phyloP scores from a whole-genome alignment of 2,888 invertebrate genomes.

The Eledone cirrhosa region DNA sequence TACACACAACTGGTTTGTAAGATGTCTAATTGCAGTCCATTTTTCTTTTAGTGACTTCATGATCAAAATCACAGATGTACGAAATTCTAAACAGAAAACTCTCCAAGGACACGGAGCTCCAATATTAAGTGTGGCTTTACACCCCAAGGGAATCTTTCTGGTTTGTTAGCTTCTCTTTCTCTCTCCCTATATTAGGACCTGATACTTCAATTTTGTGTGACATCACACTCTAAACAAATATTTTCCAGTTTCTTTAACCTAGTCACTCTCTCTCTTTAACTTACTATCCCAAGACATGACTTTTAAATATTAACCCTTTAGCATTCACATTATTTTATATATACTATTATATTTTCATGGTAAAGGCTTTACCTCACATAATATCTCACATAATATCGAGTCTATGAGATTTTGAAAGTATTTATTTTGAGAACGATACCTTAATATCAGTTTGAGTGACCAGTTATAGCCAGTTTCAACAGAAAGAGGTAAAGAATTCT shows the following conservation, averaged over 20 bases:
- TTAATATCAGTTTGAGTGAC: too few species aligned
- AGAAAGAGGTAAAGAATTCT: too few species aligned
- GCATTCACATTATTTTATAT: too few species aligned
- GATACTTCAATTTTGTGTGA: background rate
- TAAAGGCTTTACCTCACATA: too few species aligned
- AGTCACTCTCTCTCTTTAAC: background rate
- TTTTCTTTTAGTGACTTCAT: conserved; percentile 72
- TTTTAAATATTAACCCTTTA: too few species aligned
- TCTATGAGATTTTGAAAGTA: too few species aligned
- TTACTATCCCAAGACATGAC: background rate
- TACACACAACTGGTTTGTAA: too few species aligned
- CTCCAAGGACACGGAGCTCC: conserved; percentile 74
- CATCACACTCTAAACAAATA: background rate
- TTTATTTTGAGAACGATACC: too few species aligned
- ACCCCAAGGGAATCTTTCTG: conserved; percentile 72
- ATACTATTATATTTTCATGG: too few species aligned
- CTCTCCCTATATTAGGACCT: background rate
- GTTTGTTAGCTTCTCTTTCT: conserved; percentile 56
- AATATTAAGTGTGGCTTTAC: conserved; percentile 72
- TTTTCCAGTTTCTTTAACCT: background rate
- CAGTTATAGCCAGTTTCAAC: too few species aligned
- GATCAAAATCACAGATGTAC: conserved; percentile 69
- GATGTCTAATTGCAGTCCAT: too few species aligned
- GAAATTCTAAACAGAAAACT: conserved; percentile 67
- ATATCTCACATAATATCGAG: too few species aligned